Base-by-base conservation (phyloP, 2,797 vertebrate species). In the Botia kubotai region DNA sequence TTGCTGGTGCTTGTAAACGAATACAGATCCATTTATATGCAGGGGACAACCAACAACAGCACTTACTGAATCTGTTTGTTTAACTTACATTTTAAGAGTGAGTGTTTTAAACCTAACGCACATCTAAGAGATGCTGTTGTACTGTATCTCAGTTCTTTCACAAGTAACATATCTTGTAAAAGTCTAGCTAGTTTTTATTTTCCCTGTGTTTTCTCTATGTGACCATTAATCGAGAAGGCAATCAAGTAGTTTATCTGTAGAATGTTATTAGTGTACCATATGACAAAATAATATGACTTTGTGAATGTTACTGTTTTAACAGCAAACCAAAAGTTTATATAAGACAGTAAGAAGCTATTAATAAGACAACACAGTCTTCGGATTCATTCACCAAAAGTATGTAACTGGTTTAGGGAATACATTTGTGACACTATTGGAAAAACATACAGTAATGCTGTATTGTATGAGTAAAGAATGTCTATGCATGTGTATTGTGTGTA, bases 1-100 rank as follows among this genome's bases (percentile, higher is more conserved):
- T 55, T 58, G 29, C 23, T 4, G 12, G 11, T 33, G 33, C 33
- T 33, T 33, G 33, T 36, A 21, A 43, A 43, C 23, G 29, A 7
- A 71, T 48, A 60, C 43, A 48, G 57, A 46, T 63, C 17, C 68
- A 65, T 72, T 33, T 60, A 29, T 73, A 73, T 57, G 60, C 70
- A 67, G 78, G 78, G 48, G 33, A 55, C 33, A 65, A 73, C 78
- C 69, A 80, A 80, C 70, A 80, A 67, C 70, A 80, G 78, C 78
- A 80, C 78, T 80, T 73, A 73, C 50, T 57, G 19, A 72, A 17
- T 65, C 33, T 66, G 17, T 66, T 11, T 43, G 21, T 73, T 73
- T 48, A 66, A 7, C 2, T 43, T 19, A 57, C 66, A 66, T 21
- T 53, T 46, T 58, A 46, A 77, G 19, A 58, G 66, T 50, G 55